Evolutionary conservation across 2,797 vertebrate genomes (phyloP).

Genomic region (Amblyopsis hoosieri): DNA sequence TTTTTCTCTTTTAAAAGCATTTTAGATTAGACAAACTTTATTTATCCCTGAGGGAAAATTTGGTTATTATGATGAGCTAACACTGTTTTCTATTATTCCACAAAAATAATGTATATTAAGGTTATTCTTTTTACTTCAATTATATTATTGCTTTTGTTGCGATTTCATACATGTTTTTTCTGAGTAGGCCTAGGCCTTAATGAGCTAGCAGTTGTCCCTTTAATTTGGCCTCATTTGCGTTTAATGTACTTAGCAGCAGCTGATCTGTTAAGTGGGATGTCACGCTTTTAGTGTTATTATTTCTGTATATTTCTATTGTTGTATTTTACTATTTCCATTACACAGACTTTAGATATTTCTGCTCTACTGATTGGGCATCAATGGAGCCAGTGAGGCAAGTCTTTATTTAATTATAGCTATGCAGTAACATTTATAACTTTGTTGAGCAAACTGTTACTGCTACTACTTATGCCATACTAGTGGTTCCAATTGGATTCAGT

Average conservation of each 20-base stretch:
- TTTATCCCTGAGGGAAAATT: constrained; percentile 8
- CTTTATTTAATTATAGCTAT: too few species aligned
- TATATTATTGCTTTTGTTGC: too few species aligned
- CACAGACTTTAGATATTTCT: too few species aligned
- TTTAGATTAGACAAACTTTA: background rate
- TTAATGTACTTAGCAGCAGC: background rate
- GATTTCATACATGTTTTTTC: background rate
- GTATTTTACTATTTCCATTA: too few species aligned
- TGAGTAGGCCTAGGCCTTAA: background rate
- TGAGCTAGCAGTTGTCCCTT: background rate
- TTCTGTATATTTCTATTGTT: background rate
- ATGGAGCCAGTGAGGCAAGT: too few species aligned
- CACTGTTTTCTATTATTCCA: background rate
- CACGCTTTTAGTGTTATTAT: background rate
- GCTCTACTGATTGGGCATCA: too few species aligned
- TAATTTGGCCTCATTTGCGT: background rate
- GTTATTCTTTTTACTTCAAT: background rate
- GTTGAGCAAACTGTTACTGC: background rate
- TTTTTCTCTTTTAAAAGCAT: background rate
- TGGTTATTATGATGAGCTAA: constrained; percentile 8
- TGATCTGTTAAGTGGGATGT: background rate
- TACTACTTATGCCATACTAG: background rate
- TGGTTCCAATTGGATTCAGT: background rate
- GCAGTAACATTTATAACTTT: background rate
- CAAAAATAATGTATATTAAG: background rate